phyloP scores from a whole-genome alignment of 2,113 vertebrate species.

The Benitochromis conjunctus region DNA sequence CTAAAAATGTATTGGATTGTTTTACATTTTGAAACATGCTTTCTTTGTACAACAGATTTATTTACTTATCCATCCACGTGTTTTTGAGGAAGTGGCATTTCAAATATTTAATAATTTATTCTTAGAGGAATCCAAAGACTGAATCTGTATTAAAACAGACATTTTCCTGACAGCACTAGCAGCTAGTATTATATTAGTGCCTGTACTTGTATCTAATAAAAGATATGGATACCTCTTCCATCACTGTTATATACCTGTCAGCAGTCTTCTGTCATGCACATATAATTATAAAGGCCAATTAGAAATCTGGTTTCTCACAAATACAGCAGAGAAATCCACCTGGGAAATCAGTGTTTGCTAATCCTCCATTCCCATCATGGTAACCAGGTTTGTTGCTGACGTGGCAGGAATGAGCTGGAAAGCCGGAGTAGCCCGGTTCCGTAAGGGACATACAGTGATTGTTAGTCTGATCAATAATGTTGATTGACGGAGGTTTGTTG shows the following conservation, averaged over 20 bases:
- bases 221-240: background rate
- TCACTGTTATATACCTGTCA: background rate
- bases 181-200: too few relatives aligned
- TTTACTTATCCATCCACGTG: too few relatives aligned
- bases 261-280: background rate
- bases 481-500: background rate
- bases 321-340: background rate
- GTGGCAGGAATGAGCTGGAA: background rate
- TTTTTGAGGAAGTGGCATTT: too few relatives aligned
- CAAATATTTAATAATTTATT: too few relatives aligned
- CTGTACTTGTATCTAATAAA: background rate
- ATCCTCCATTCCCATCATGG: background rate
- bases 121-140: too few relatives aligned
- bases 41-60: too few relatives aligned
- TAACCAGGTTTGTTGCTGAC: background rate
- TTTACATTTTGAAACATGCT: too few relatives aligned
- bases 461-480: background rate
- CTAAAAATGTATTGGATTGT: too few relatives aligned
- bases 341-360: background rate
- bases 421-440: background rate
- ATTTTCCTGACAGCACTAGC: too few relatives aligned
- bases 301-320: background rate
- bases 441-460: background rate
- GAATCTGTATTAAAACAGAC: too few relatives aligned
- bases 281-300: background rate